Conservation (phyloP, 2,888 invertebrate species). For the Plebejus melissa region DNA sequence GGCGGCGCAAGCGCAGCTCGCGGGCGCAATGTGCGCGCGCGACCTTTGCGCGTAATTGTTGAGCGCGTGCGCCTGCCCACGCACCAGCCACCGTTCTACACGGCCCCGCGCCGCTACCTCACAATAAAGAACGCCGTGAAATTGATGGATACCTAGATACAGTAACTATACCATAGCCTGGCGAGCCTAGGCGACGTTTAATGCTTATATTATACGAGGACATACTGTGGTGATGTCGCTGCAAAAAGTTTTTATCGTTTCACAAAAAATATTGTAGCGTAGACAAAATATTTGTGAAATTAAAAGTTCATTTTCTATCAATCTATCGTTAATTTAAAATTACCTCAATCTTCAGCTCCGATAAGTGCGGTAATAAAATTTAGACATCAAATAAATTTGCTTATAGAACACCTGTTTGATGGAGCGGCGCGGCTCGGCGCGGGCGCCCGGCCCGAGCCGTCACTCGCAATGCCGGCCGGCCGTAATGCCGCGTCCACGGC, state of each 20-base stretch:
- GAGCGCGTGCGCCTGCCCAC: slow-evolving; percentile 60
- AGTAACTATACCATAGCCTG: neutral
- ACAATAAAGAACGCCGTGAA: slow-evolving; percentile 35
- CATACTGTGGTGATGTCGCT: neutral
- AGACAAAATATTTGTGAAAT: neutral
- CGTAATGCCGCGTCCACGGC: slow-evolving; percentile 58
- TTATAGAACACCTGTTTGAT: slow-evolving; percentile 26
- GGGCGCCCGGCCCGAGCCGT: slow-evolving; percentile 4
- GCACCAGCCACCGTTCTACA: slow-evolving; percentile 49
- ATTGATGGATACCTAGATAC: slow-evolving; percentile 6
- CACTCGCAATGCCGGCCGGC: slow-evolving; percentile 47
- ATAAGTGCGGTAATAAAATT: slow-evolving; percentile 21
- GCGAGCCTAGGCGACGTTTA: neutral
- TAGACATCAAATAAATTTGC: slow-evolving; percentile 28
- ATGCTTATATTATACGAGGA: neutral
- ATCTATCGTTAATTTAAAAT: slow-evolving; percentile 4
- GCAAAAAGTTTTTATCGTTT: neutral
- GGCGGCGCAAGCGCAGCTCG: slow-evolving; percentile 26
- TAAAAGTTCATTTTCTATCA: neutral
- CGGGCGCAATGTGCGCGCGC: slow-evolving; percentile 70
- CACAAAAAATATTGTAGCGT: neutral
- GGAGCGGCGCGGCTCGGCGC: neutral
- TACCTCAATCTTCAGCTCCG: neutral
- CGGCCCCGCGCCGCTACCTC: slow-evolving; percentile 61
- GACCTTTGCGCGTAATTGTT: slow-evolving; percentile 73